Evolutionary conservation across 2,888 invertebrate species (phyloP).

Genomic region (Epirrhoe tristata): DNA sequence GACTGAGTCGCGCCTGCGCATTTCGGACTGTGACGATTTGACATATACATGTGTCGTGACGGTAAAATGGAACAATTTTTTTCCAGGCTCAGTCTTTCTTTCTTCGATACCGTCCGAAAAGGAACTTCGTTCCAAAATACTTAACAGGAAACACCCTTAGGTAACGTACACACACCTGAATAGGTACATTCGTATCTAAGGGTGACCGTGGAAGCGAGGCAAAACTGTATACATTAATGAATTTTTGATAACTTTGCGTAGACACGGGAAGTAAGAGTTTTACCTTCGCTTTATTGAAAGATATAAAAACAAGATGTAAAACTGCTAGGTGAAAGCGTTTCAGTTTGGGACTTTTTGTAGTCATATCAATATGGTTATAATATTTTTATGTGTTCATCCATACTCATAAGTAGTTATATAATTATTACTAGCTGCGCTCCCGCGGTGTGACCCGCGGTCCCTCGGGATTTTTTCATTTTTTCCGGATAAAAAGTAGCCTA

Average conservation of each 20-base stretch:
- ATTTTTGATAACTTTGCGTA: slow-evolving; percentile 47
- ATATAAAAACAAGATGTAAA: slow-evolving; percentile 27
- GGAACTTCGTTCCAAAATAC: too few relatives aligned
- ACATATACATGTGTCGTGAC: too few relatives aligned
- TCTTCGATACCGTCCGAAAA: too few relatives aligned
- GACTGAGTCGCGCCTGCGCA: too few relatives aligned
- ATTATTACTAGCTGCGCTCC: too few relatives aligned
- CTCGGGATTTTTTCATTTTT: too few relatives aligned
- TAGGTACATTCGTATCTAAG: slow-evolving; percentile 28
- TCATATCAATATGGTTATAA: background rate
- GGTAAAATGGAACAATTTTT: too few relatives aligned
- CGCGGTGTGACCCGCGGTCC: too few relatives aligned
- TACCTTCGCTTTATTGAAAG: slow-evolving; percentile 9
- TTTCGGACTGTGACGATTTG: too few relatives aligned
- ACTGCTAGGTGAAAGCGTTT: slow-evolving; percentile 10
- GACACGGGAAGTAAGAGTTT: slow-evolving; percentile 11
- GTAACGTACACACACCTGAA: slow-evolving; percentile 5
- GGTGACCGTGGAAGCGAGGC: slow-evolving; percentile 32
- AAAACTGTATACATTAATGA: slow-evolving; percentile 45
- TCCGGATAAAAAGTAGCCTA: too few relatives aligned
- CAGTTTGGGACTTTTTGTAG: background rate
- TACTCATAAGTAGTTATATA: background rate
- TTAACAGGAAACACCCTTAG: slow-evolving; percentile 4
- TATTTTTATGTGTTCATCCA: background rate
- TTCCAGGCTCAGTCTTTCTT: too few relatives aligned